phyloP scores from a whole-genome alignment of 2,113 vertebrate genomes.

The Oryzias celebensis region DNA sequence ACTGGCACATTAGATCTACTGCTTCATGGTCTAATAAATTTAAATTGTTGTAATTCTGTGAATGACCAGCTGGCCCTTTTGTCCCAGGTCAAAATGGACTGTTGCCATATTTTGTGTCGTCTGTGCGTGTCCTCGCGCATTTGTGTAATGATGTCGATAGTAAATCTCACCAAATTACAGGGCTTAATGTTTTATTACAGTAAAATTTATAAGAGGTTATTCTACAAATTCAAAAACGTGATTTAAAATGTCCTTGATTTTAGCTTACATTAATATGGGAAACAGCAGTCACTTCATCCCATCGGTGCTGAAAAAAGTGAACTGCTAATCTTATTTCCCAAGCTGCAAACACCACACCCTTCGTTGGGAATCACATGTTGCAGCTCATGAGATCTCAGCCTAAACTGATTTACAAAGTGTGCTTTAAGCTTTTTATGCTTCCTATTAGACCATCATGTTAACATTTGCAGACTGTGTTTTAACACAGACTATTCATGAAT shows the following conservation, averaged over 20 bases:
- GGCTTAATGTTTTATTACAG: neutral
- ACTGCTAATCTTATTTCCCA: neutral
- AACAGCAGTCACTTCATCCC: neutral
- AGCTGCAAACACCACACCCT: neutral
- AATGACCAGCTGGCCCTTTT: neutral
- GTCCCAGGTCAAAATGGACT: neutral
- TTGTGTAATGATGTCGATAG: neutral
- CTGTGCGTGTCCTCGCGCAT: neutral
- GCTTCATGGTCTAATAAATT: neutral
- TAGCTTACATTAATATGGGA: neutral
- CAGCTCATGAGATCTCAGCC: neutral
- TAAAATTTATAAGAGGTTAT: neutral
- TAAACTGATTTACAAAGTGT: neutral
- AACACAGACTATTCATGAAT: no score
- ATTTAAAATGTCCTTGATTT: neutral
- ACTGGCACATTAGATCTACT: neutral
- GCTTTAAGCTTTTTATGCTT: neutral
- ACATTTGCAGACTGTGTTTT: no score
- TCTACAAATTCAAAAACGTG: neutral
- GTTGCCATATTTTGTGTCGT: neutral
- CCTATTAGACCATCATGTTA: no score
- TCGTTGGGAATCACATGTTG: neutral
- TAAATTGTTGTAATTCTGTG: neutral
- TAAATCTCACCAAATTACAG: neutral
- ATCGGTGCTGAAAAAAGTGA: neutral